Base-by-base conservation (phyloP, 2,888 invertebrate genomes). In the Tachina fera region DNA sequence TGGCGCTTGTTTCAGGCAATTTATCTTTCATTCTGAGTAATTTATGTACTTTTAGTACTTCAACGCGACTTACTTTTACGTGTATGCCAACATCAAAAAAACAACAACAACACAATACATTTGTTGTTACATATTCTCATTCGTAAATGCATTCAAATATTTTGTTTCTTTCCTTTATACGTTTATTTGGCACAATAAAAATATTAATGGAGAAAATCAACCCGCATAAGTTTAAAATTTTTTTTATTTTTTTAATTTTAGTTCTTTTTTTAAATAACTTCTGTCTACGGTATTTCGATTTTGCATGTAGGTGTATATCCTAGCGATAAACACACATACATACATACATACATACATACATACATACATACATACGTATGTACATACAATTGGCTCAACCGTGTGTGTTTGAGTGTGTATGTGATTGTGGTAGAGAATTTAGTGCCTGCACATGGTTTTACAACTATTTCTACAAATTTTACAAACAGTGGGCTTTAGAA, bases 11-110 rank as follows among this genome's bases (percentile, higher is more conserved):
- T 79, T 78, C 5, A 75, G 67, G 83, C 78, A 86, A 86, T 83
- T 86, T 83, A 83, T 86, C 85, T 86, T 83, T 53, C 63, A 83
- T 86, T 83, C 83, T 86, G 83, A 86, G 86, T 86, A 79, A 86
- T 86, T 86, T 86, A 86, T 86, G 86, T 86, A 83, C 75, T 83
- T 83, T 86, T 76, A 76, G 83, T 76, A 68, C 53, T 86, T 79
- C 75, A 83, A 72, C 83, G 79, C 86, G 86, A 83, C 67, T 79
- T 72, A 79, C 83, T 83, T 31, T 83, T 70, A 58, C 65, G 45
- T 74, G 43, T 79, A 61, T 43, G 53, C 77, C 43, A 45, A 39
- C 45, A 51, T 31, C 31, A 4, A n/a, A n/a, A n/a, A n/a, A n/a
- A 31, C 31, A 31, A 31, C 31, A 31, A 31, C 31, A 31, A 31